phyloP scores from a whole-genome alignment of 1,140 invertebrate genomes.

The Heliconius eleuchia region DNA sequence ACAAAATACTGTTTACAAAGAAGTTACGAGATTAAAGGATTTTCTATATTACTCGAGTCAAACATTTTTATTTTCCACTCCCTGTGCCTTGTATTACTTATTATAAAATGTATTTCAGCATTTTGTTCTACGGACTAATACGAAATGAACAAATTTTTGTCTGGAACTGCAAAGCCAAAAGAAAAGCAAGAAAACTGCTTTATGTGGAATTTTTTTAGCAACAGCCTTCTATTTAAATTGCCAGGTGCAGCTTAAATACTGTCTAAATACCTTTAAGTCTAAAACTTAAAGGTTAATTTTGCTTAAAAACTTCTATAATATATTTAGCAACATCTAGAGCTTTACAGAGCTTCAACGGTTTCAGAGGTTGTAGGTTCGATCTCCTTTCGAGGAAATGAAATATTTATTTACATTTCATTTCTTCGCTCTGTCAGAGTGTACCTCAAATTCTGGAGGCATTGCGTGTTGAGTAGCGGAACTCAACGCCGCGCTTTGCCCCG shows the following conservation, averaged over 20 bases:
- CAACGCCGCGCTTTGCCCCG: no score
- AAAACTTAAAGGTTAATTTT: no score
- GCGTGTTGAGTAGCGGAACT: no score
- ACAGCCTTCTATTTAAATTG: neutral
- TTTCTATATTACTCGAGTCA: neutral
- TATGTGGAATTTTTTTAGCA: neutral
- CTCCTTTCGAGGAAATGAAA: no score
- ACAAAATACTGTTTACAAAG: constrained; percentile 15
- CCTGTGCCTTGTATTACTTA: neutral
- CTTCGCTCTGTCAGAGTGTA: no score
- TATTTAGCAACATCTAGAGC: no score
- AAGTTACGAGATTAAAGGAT: constrained; percentile 19
- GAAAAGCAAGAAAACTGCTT: neutral
- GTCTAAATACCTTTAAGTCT: no score
- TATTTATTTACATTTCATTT: no score
- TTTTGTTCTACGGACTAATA: neutral
- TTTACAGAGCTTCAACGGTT: no score
- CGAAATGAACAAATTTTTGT: neutral
- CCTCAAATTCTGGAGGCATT: no score
- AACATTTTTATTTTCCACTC: neutral
- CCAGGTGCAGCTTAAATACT: neutral
- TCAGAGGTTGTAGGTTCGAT: no score
- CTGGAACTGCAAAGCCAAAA: constrained; percentile 1
- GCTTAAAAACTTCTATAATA: no score
- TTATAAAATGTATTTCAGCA: neutral